phyloP scores from a whole-genome alignment of 1,140 invertebrate species.

The Nylanderia fulva region DNA sequence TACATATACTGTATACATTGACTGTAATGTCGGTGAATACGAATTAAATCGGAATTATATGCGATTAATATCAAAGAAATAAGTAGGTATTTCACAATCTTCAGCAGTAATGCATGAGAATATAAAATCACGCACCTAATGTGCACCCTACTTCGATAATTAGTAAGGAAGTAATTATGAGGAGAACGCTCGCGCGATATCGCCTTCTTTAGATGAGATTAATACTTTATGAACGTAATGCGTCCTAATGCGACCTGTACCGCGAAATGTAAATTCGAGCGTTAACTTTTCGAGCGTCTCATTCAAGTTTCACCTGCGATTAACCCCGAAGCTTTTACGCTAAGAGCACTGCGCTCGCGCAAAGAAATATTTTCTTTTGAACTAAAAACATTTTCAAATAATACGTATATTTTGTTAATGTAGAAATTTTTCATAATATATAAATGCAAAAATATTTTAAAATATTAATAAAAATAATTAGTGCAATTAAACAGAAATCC shows the following conservation, averaged over 20 bases:
- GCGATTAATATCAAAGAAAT: not conserved
- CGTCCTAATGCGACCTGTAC: constrained; percentile 38
- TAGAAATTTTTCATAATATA: constrained; percentile 12
- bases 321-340: constrained; percentile 49
- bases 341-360: constrained; percentile 29
- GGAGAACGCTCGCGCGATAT: constrained; percentile 24
- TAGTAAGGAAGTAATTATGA: constrained; percentile 22
- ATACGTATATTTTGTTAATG: no score
- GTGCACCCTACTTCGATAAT: constrained; percentile 12
- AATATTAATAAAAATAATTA: constrained; percentile 16
- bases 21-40: not conserved
- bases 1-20: constrained; percentile 11
- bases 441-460: not conserved
- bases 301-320: constrained; percentile 51
- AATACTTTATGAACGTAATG: constrained; percentile 52
- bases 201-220: constrained; percentile 22
- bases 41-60: constrained; percentile 21
- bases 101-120: not conserved
- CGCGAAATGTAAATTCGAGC: constrained; percentile 46
- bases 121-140: constrained; percentile 2
- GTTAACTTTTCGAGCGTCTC: constrained; percentile 48
- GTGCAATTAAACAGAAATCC: not conserved
- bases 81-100: not conserved
- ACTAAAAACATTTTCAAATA: not conserved
- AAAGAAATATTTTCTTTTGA: not conserved